Percentiles rank a stretch among this genome's conserved stretches.
These are phyloP conservation scores for Athrips mouffetella DNA, from an alignment of 2,888 invertebrate species.

Conservation along the genomic window DNA sequence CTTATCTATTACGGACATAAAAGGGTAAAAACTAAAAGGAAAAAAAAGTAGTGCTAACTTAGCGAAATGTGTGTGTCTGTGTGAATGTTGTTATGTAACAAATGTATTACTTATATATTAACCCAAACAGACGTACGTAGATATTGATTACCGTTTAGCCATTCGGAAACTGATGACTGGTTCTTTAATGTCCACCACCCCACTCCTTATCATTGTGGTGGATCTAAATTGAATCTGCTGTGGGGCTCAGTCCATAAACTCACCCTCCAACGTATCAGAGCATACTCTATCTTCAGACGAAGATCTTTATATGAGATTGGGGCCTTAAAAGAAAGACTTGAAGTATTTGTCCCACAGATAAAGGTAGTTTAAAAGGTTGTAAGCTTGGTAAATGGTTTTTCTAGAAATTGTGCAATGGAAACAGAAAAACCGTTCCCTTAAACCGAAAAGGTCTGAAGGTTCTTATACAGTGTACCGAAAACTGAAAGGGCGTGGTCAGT, in stretches of 20 bases:
- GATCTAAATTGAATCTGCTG: conserved; percentile 73
- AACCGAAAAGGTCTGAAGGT: too few species aligned
- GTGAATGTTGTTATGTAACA: too few species aligned
- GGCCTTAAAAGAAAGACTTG: conserved; percentile 23
- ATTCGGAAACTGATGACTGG: conserved; percentile 17
- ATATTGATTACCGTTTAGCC: conserved; percentile 19
- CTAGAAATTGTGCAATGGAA: conserved; percentile 1
- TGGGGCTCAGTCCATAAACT: conserved; percentile 61
- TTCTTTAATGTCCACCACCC: conserved; percentile 26
- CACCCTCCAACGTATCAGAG: conserved; percentile 34
- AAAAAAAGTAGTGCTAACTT: too few species aligned
- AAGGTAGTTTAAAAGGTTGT: conserved; percentile 4
- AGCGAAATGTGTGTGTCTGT: too few species aligned
- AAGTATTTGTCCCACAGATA: conserved; percentile 4
- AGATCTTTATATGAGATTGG: conserved; percentile 30
- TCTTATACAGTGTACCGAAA: too few species aligned
- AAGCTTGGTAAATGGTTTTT: conserved; percentile 5
- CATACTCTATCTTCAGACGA: conserved; percentile 28
- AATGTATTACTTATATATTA: not conserved
- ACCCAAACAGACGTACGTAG: not conserved
- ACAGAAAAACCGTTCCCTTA: not conserved
- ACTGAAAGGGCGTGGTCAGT: too few species aligned
- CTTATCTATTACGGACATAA: too few species aligned
- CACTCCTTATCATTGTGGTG: conserved; percentile 53
- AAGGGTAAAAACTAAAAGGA: too few species aligned